Conservation (phyloP, 1,140 invertebrate species). For the Hormaphis cornu region DNA sequence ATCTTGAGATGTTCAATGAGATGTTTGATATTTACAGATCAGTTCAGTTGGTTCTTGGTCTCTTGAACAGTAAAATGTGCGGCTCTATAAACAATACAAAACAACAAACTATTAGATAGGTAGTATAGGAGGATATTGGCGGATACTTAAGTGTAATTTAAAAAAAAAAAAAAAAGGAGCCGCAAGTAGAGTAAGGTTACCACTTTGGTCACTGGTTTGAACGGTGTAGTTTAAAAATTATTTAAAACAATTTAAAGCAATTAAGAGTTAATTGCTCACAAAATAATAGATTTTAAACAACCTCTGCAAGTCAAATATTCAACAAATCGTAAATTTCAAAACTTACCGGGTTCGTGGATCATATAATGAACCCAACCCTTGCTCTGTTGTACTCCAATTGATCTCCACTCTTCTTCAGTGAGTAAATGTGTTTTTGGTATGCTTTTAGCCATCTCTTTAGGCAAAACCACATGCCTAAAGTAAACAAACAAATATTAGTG, state of each 20-base stretch:
- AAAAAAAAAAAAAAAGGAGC: too few relatives aligned
- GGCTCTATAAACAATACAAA: conserved; percentile 49
- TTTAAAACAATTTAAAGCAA: background rate
- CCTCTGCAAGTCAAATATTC: too few relatives aligned
- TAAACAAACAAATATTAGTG: too few relatives aligned
- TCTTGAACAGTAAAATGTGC: conserved; percentile 56
- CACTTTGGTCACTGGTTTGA: too few relatives aligned
- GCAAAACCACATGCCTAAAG: conserved; percentile 82
- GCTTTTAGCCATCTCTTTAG: conserved; percentile 79
- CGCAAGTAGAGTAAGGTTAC: too few relatives aligned
- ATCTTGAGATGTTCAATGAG: conserved; percentile 7
- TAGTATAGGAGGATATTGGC: background rate
- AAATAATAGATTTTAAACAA: too few relatives aligned
- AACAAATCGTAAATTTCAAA: background rate
- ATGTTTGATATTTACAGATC: background rate
- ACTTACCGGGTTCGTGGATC: conserved; percentile 74
- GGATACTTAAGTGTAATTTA: background rate
- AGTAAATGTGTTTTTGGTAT: conserved; percentile 85
- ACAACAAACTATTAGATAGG: background rate
- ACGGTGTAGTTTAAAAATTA: background rate
- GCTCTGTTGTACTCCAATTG: conserved; percentile 85
- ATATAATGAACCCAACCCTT: conserved; percentile 93
- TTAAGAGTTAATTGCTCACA: background rate
- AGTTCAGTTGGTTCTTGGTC: conserved; percentile 41
- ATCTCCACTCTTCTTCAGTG: conserved; percentile 84